Conservation (phyloP, 2,113 vertebrate genomes). For the Neolamprologus sp. region DNA sequence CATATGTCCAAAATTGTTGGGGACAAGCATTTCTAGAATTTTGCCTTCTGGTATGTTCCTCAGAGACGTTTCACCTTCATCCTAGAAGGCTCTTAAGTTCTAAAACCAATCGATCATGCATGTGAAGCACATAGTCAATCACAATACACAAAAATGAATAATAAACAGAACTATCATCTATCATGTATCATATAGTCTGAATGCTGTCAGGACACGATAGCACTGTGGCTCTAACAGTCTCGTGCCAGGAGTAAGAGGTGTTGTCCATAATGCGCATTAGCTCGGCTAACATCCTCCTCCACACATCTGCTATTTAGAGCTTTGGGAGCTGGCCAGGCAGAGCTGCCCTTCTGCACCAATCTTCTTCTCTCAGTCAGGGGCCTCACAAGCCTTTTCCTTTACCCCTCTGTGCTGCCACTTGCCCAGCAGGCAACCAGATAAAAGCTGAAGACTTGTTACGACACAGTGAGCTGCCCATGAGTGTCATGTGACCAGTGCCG, state of each 20-base stretch:
- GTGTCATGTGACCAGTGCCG: neutral
- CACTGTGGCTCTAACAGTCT: neutral
- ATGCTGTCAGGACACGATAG: neutral
- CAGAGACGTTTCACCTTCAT: neutral
- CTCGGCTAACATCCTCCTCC: neutral
- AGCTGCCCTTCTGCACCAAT: neutral
- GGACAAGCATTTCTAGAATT: neutral
- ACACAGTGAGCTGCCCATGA: neutral
- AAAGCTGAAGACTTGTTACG: neutral
- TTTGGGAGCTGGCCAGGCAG: neutral
- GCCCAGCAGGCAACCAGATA: neutral
- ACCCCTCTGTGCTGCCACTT: neutral
- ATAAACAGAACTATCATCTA: neutral
- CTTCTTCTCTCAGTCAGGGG: neutral
- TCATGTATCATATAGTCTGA: neutral
- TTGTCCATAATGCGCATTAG: neutral
- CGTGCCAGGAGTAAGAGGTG: neutral
- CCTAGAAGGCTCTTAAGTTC: neutral
- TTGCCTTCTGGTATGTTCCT: neutral
- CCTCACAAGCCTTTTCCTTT: neutral
- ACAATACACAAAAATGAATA: fast-evolving
- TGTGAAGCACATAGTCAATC: neutral
- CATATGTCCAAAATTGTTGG: neutral
- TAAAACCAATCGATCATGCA: neutral
- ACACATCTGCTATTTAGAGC: neutral